Evolutionary conservation across 2,888 invertebrate genomes (phyloP).

Genomic region (Heliconius ismenius): DNA sequence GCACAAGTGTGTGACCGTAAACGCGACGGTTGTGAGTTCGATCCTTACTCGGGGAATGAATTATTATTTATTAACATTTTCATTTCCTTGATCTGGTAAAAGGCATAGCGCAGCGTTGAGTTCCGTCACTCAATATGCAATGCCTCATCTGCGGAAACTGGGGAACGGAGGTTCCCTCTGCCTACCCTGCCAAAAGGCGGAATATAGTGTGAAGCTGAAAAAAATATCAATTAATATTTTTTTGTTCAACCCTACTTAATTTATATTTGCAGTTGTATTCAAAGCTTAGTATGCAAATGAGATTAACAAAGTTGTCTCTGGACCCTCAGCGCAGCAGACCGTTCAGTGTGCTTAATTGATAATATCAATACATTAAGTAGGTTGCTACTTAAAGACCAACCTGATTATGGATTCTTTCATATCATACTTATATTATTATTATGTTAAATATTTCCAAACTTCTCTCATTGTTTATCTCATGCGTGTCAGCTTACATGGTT

Average conservation of each 20-base stretch:
- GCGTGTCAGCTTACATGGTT: slow-evolving; percentile 11
- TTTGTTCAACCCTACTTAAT: slow-evolving; percentile 31
- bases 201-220: too few relatives aligned
- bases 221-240: neutral
- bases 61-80: neutral
- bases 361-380: slow-evolving; percentile 43
- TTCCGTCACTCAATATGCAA: too few relatives aligned
- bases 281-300: slow-evolving; percentile 46
- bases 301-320: slow-evolving; percentile 47
- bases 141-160: too few relatives aligned
- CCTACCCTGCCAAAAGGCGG: too few relatives aligned
- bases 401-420: slow-evolving; percentile 15
- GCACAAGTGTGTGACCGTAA: neutral
- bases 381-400: slow-evolving; percentile 9
- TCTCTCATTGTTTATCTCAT: slow-evolving; percentile 6
- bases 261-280: slow-evolving; percentile 42
- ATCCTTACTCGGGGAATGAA: too few relatives aligned
- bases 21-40: too few relatives aligned
- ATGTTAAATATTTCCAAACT: slow-evolving; percentile 3
- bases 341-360: slow-evolving; percentile 46
- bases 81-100: too few relatives aligned
- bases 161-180: too few relatives aligned
- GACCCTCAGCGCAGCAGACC: slow-evolving; percentile 45
- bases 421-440: slow-evolving; percentile 4
- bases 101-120: too few relatives aligned